Evolutionary conservation across 1,140 invertebrate genomes (phyloP).

Genomic region (Mylabris phalerata): DNA sequence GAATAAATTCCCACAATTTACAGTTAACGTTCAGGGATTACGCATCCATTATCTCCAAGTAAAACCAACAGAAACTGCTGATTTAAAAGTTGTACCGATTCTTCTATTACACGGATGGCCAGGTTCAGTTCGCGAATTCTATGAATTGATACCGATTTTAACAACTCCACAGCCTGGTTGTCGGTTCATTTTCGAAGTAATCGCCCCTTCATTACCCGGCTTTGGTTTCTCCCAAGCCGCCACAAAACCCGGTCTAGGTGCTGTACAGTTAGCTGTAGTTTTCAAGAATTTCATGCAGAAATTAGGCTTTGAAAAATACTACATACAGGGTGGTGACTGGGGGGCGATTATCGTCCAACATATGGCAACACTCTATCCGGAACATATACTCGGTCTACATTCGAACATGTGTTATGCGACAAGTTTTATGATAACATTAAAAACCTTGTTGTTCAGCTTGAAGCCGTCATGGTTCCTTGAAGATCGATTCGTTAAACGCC

Average conservation of each 20-base stretch:
- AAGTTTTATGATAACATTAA: conserved; percentile 40
- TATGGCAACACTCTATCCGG: conserved; percentile 62
- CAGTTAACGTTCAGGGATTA: conserved; percentile 58
- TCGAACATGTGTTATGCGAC: conserved; percentile 55
- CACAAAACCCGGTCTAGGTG: conserved; percentile 53
- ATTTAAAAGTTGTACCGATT: conserved; percentile 47
- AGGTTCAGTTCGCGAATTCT: conserved; percentile 80
- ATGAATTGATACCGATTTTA: conserved; percentile 69
- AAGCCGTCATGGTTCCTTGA: conserved; percentile 53
- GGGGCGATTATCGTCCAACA: conserved; percentile 54
- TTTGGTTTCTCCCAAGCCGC: conserved; percentile 73
- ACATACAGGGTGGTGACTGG: conserved; percentile 84
- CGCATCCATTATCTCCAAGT: conserved; percentile 57
- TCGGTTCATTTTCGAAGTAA: conserved; percentile 71
- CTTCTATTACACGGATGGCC: conserved; percentile 87
- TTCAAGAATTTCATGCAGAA: conserved; percentile 78
- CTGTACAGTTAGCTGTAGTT: conserved; percentile 61
- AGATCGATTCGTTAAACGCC: conserved; percentile 47
- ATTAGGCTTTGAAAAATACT: conserved; percentile 68
- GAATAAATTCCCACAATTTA: conserved; percentile 68
- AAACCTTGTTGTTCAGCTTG: conserved; percentile 47
- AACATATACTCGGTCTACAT: conserved; percentile 62
- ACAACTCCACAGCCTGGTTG: conserved; percentile 47
- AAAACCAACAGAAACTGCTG: conserved; percentile 45
- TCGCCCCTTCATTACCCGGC: conserved; percentile 66